Evolutionary conservation across 2,113 vertebrate genomes (phyloP).

Genomic region (Ailurus styani): DNA sequence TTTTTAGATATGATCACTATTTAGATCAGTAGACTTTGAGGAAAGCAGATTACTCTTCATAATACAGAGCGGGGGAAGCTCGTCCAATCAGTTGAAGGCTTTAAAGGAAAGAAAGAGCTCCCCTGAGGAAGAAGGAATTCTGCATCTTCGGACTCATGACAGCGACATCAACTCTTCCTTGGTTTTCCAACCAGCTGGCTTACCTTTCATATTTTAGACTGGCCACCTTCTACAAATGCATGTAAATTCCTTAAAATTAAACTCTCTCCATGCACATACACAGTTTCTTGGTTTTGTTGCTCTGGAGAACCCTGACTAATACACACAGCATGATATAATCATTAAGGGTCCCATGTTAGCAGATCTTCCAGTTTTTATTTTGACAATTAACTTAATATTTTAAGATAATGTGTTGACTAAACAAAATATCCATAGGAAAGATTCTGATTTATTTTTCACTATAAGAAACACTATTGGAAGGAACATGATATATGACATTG

Average conservation of each 20-base stretch:
- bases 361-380: neutral
- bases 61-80: neutral
- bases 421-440: neutral
- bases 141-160: neutral
- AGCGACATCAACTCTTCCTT: neutral
- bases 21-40: neutral
- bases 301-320: neutral
- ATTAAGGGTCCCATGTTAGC: neutral
- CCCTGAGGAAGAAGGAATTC: neutral
- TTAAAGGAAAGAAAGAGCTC: neutral
- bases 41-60: neutral
- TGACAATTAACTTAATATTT: neutral
- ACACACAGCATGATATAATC: neutral
- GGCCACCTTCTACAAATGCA: neutral
- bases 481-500: neutral
- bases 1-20: neutral
- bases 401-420: neutral
- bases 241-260: neutral
- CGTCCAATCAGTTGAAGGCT: neutral
- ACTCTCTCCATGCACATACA: neutral
- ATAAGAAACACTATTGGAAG: neutral
- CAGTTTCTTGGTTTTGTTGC: neutral
- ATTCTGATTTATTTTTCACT: neutral
- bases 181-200: neutral
- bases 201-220: neutral